phyloP scores from a whole-genome alignment of 2,797 vertebrate species.

The Scomberomorus guttatus region DNA sequence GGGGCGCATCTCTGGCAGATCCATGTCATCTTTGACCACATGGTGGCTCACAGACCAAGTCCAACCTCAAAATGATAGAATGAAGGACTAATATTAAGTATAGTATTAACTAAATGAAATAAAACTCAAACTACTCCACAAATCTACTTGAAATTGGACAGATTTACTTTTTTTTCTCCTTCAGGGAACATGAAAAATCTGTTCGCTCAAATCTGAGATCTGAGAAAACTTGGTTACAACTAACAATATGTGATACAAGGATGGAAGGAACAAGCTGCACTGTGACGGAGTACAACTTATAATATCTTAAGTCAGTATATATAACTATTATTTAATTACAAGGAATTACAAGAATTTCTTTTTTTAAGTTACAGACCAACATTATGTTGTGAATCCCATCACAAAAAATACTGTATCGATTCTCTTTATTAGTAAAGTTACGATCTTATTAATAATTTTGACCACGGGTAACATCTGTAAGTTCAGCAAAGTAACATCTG shows the following conservation, averaged over 20 bases:
- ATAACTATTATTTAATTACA: background rate
- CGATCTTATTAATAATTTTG: too few relatives aligned
- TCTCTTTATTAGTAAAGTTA: too few relatives aligned
- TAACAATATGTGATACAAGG: background rate
- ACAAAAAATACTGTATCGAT: too few relatives aligned
- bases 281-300: background rate
- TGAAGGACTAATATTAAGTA: constrained; percentile 31
- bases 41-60: constrained; percentile 80
- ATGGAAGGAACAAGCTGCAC: background rate
- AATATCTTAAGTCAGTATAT: background rate
- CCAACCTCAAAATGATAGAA: constrained; percentile 83
- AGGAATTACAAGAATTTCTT: background rate
- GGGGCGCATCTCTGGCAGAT: constrained; percentile 61
- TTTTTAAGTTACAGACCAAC: too few relatives aligned
- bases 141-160: background rate
- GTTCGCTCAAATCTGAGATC: too few relatives aligned
- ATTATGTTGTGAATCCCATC: too few relatives aligned
- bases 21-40: constrained; percentile 83
- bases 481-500: too few relatives aligned
- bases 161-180: background rate
- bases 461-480: too few relatives aligned
- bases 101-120: background rate
- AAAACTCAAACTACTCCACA: background rate
- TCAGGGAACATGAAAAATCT: background rate
- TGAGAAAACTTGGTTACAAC: background rate